A percentile compares a stretch with the other conserved stretches of the same genome.
phyloP scores from a whole-genome alignment of 92 coral and sea anemone genomes.

The Umimayanthus kanabou region DNA sequence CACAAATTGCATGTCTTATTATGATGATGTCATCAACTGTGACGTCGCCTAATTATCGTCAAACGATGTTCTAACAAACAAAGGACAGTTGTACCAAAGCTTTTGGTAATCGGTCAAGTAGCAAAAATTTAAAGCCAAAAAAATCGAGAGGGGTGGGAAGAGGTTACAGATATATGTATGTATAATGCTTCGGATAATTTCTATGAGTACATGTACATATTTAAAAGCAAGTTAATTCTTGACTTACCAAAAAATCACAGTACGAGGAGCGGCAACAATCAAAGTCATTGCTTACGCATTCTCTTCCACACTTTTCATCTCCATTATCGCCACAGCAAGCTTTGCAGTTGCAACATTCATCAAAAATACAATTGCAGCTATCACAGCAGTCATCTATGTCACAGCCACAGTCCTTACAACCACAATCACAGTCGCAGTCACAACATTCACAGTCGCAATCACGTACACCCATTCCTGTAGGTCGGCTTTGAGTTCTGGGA shows the following conservation, averaged over 20 bases:
- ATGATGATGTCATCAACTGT: too few relatives aligned
- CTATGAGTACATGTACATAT: too few relatives aligned
- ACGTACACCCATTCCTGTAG: slow-evolving; percentile 4
- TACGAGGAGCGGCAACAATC: slow-evolving; percentile 3
- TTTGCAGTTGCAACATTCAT: neutral
- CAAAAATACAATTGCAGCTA: slow-evolving; percentile 19
- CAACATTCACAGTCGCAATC: neutral
- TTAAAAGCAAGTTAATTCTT: neutral
- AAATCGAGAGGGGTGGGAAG: too few relatives aligned
- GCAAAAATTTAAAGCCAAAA: too few relatives aligned
- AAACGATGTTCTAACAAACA: too few relatives aligned
- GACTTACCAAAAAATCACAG: slow-evolving; percentile 20
- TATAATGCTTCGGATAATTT: too few relatives aligned
- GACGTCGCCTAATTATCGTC: too few relatives aligned
- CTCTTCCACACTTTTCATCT: neutral
- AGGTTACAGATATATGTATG: too few relatives aligned
- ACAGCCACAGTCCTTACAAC: neutral
- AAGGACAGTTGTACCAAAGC: too few relatives aligned
- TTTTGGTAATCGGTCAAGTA: too few relatives aligned
- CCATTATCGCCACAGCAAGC: neutral
- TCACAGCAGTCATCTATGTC: slow-evolving; percentile 3
- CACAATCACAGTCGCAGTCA: neutral
- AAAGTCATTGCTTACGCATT: slow-evolving; percentile 5
- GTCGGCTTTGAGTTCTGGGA: neutral
- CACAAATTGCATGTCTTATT: too few relatives aligned